Conservation (phyloP, 1,140 invertebrate genomes). For the Latrodectus geometricus region DNA sequence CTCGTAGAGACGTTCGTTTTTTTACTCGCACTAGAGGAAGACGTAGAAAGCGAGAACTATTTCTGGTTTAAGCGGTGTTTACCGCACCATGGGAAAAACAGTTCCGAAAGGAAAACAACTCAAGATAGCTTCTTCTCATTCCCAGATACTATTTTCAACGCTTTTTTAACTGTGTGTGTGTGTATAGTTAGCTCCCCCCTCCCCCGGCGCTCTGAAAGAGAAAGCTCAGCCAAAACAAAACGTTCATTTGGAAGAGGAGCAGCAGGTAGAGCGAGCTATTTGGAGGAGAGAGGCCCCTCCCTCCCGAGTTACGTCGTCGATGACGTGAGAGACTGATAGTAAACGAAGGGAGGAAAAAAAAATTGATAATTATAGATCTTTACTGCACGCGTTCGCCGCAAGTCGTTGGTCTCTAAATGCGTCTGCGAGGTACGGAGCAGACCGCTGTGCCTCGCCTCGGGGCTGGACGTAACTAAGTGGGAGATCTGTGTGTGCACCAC, state of each 20-base stretch:
- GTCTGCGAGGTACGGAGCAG: neutral
- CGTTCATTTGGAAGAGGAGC: neutral
- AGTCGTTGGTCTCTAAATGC: neutral
- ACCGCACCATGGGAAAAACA: neutral
- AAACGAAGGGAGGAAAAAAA: neutral
- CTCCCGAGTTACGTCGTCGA: neutral
- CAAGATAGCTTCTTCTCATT: neutral
- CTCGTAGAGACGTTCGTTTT: neutral
- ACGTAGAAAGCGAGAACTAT: neutral
- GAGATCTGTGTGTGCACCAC: no score
- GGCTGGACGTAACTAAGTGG: no score
- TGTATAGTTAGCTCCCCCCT: neutral
- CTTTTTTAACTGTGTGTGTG: neutral
- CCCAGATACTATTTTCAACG: neutral
- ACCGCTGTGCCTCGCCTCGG: no score
- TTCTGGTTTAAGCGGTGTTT: slow-evolving; percentile 16
- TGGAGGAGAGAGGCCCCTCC: neutral
- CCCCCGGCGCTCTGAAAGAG: neutral
- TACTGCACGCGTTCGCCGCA: neutral
- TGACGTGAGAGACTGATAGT: neutral
- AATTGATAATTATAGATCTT: neutral
- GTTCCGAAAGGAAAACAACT: slow-evolving; percentile 19
- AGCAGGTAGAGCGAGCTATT: neutral
- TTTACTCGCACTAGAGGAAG: neutral
- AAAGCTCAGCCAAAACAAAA: neutral